Evolutionary conservation across 2,113 vertebrate species (phyloP).

Genomic region (Solea senegalensis): DNA sequence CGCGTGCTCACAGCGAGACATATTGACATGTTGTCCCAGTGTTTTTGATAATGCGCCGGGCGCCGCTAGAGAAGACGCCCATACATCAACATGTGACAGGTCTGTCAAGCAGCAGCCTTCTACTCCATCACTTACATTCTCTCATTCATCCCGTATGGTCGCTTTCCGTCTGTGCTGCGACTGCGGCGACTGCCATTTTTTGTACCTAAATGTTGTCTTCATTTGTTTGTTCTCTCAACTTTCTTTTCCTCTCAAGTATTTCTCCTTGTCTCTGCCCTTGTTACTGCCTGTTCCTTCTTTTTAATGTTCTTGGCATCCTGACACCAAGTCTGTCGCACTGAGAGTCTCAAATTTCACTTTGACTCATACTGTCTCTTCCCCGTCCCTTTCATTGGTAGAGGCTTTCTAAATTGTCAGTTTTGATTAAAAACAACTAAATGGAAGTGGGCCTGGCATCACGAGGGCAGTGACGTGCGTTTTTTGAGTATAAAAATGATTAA

Average conservation of each 20-base stretch:
- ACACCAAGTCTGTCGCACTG: conserved; percentile 16
- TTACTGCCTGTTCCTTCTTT: conserved; percentile 40
- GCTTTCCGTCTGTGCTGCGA: conserved; percentile 19
- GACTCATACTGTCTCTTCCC: conserved; percentile 21
- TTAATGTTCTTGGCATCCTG: conserved; percentile 30
- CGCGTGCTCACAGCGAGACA: conserved; percentile 55
- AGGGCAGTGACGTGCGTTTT: too few species aligned
- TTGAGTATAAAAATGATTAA: too few species aligned
- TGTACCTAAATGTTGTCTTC: conserved; percentile 41
- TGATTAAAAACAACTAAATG: too few species aligned
- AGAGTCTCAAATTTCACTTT: conserved; percentile 31
- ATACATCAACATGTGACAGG: conserved; percentile 61
- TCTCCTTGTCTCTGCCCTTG: conserved; percentile 43
- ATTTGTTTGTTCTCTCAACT: conserved; percentile 2
- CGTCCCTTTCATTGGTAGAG: too few species aligned
- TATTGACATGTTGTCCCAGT: conserved; percentile 57
- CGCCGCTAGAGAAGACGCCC: conserved; percentile 51
- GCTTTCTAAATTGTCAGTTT: too few species aligned
- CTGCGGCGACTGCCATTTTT: neutral
- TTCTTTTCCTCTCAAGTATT: conserved; percentile 10
- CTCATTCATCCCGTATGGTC: conserved; percentile 25
- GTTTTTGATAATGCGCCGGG: conserved; percentile 67
- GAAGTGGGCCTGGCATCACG: too few species aligned
- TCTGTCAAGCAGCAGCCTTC: conserved; percentile 46
- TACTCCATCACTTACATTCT: conserved; percentile 54